Evolutionary conservation across 2,888 invertebrate genomes (phyloP).

Genomic region (Adineta ricciae): DNA sequence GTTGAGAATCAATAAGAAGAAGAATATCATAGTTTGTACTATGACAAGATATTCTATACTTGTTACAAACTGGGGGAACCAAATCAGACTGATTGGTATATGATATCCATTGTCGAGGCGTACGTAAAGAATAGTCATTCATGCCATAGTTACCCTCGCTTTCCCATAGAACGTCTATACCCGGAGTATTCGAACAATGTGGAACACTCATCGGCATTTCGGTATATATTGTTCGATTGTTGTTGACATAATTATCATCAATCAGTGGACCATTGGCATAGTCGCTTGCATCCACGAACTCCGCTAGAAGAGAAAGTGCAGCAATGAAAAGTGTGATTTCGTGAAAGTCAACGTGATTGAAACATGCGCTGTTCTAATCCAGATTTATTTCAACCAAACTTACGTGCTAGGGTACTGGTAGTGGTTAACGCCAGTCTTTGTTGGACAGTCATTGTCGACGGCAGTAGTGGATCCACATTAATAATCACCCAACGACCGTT

Average conservation of each 20-base stretch:
- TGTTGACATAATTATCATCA: neutral
- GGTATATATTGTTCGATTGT: too few relatives aligned
- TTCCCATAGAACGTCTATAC: neutral
- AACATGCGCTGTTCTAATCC: too few relatives aligned
- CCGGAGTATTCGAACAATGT: neutral
- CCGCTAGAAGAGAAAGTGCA: neutral
- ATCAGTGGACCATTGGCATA: neutral
- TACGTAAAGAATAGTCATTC: neutral
- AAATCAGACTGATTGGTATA: neutral
- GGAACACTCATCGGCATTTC: neutral
- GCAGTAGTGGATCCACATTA: neutral
- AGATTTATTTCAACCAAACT: neutral
- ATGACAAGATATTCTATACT: neutral
- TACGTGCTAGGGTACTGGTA: neutral
- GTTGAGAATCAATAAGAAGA: neutral
- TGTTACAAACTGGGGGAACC: neutral
- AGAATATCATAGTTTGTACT: neutral
- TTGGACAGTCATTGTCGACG: neutral
- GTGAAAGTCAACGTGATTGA: too few relatives aligned
- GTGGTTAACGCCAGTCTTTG: neutral
- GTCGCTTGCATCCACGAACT: neutral
- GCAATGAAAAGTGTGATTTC: too few relatives aligned
- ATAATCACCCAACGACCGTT: neutral
- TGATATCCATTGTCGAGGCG: neutral
- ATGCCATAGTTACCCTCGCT: neutral